Evolutionary conservation across 2,888 invertebrate genomes (phyloP).

Genomic region (Hyposoter dolosus): DNA sequence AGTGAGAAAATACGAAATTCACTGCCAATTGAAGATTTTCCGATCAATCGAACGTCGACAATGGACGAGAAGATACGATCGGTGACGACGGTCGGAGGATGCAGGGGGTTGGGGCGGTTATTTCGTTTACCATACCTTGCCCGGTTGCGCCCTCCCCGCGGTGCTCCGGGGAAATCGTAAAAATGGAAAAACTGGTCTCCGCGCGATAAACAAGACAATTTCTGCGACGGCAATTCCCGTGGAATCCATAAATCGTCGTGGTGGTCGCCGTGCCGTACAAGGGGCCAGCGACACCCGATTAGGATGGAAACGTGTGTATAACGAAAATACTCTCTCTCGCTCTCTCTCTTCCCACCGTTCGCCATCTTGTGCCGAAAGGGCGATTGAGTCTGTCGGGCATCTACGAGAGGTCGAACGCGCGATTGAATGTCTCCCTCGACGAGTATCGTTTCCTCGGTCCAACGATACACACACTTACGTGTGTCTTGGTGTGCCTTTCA

Average conservation of each 20-base stretch:
- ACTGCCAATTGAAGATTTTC: constrained; percentile 64
- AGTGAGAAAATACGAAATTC: constrained; percentile 28
- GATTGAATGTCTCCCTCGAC: constrained; percentile 84
- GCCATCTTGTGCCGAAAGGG: constrained; percentile 67
- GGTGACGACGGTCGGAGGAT: constrained; percentile 1
- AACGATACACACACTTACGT: constrained; percentile 15
- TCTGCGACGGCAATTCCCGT: constrained; percentile 80
- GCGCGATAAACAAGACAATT: constrained; percentile 84
- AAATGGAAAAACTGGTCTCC: constrained; percentile 57
- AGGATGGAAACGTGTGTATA: constrained; percentile 66
- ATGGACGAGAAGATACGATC: constrained; percentile 50
- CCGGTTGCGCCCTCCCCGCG: constrained; percentile 8
- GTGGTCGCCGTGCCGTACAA: background rate
- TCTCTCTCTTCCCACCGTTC: constrained; percentile 10
- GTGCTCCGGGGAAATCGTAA: constrained; percentile 68
- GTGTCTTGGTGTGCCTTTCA: too few relatives aligned
- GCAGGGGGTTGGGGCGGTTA: background rate
- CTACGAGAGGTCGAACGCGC: constrained; percentile 78
- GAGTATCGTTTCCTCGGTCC: constrained; percentile 76
- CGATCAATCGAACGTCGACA: constrained; percentile 69
- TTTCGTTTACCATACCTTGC: constrained; percentile 3
- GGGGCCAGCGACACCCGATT: constrained; percentile 54
- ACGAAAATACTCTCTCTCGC: constrained; percentile 26
- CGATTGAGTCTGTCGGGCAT: constrained; percentile 60
- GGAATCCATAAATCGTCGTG: constrained; percentile 83